These are phyloP conservation scores for Anseranas semipalmata DNA, from an alignment of 2,113 vertebrate species.

Conservation along the genomic window DNA sequence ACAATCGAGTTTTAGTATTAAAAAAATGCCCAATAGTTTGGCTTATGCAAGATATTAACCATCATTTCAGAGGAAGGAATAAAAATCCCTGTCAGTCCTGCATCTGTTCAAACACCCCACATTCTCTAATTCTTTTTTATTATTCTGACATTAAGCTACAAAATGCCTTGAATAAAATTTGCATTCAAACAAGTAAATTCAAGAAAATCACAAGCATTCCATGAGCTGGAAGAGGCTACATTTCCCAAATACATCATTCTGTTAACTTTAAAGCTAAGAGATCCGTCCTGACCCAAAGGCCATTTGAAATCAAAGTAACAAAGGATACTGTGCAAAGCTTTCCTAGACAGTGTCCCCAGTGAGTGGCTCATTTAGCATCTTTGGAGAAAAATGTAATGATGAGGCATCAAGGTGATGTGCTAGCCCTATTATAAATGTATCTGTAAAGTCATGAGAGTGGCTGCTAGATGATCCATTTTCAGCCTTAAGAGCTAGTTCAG, in stretches of 20 bases:
- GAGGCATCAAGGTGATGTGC: neutral
- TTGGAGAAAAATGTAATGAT: slow-evolving; percentile 3
- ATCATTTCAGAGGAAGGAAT: neutral
- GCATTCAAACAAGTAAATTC: neutral
- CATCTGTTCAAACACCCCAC: neutral
- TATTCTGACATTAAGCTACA: neutral
- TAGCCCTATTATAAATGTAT: neutral
- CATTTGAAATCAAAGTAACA: neutral
- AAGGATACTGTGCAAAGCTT: neutral
- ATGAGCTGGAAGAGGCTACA: neutral
- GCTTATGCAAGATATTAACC: neutral
- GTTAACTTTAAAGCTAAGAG: neutral
- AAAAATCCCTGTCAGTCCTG: neutral
- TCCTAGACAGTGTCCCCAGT: neutral
- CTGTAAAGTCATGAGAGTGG: neutral
- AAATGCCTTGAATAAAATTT: neutral
- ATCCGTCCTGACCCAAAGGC: neutral
- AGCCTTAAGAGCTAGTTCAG: neutral
- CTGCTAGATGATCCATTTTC: neutral
- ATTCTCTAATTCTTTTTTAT: neutral
- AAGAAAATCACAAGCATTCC: neutral
- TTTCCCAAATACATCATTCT: neutral
- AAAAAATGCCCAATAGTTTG: neutral
- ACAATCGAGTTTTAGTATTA: neutral
- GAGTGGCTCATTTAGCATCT: neutral